Evolutionary conservation across 2,888 invertebrate genomes (phyloP), one percentile per base, ranked within the genome.

Genomic region (Endotricha flammealis): DNA sequence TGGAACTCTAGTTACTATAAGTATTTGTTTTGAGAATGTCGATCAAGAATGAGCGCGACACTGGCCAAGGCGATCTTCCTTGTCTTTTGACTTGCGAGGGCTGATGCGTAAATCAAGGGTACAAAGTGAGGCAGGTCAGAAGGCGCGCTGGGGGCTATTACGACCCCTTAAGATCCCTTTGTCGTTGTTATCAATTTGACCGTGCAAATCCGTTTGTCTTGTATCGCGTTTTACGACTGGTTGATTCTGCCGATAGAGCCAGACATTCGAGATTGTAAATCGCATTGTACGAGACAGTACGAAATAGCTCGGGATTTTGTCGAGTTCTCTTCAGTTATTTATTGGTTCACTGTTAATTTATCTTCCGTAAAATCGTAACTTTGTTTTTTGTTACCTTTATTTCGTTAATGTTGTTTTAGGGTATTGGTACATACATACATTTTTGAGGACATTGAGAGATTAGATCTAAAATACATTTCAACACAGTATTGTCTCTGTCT

Each of bases 131-230:
- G 7, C 20, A 20, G 20, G 20, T 20, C 20, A 20, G 7, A 20
- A 20, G n/a, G 20, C 20, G 8, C n/a, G 24, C 32, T 31, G 6
- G 6, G 12, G 34, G 37, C 32, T 33, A 28, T 40, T 22, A 32
- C 32, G 6, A 33, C 23, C 23, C 31, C 40, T 36, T 39, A 44
- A 36, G 38, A 36, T 20, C 32, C 32, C 41, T 41, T 44, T 37
- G 39, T 30, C 51, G 36, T 39, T 38, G 41, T 52, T 59, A 63
- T 55, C 63, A 56, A 62, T 58, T 70, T 69, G 65, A 61, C 61
- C 65, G 65, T 62, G 52, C 51, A 66, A 68, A 64, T 63, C 64
- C 62, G 48, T 50, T 61, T 54, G 56, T 51, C 50, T 54, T 47
- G 44, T 55, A 60, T 58, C 46, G 53, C 50, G 42, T 36, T 56